Evolutionary conservation across 2,888 invertebrate species (phyloP).

Genomic region (Hedya salicella): DNA sequence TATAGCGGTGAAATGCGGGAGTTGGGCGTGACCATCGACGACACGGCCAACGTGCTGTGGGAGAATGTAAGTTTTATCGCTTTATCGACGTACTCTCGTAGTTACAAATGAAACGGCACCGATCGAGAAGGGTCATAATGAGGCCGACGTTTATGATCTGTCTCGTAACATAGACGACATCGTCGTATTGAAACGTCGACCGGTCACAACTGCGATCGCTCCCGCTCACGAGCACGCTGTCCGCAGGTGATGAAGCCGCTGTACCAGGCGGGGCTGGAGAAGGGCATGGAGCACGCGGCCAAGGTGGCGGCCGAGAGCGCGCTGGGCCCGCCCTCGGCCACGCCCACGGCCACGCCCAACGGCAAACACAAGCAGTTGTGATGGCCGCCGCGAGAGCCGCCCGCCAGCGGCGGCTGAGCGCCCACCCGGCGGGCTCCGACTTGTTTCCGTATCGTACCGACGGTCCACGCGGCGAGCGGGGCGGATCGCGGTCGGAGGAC

Average conservation of each 20-base stretch:
- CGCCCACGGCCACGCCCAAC: slow-evolving; percentile 71
- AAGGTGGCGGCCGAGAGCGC: slow-evolving; percentile 90
- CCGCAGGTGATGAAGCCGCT: slow-evolving; percentile 92
- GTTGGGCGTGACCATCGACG: slow-evolving; percentile 94
- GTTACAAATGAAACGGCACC: neutral
- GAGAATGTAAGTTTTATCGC: slow-evolving; percentile 90
- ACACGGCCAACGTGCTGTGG: slow-evolving; percentile 94
- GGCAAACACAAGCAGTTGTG: slow-evolving; percentile 87
- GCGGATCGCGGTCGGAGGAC: slow-evolving; percentile 40
- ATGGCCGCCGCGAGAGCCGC: slow-evolving; percentile 60
- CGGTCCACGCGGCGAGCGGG: slow-evolving; percentile 19
- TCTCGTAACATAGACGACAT: too few relatives aligned
- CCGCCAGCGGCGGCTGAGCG: slow-evolving; percentile 6
- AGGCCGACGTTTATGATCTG: too few relatives aligned
- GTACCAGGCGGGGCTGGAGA: slow-evolving; percentile 92
- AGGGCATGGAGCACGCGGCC: slow-evolving; percentile 93
- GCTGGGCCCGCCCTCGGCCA: slow-evolving; percentile 85
- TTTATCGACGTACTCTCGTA: neutral
- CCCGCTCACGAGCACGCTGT: too few relatives aligned
- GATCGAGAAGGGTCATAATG: too few relatives aligned
- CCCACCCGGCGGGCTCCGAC: too few relatives aligned
- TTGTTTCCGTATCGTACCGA: neutral
- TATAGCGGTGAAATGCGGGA: slow-evolving; percentile 97
- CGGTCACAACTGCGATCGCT: too few relatives aligned
- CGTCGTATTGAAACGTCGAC: too few relatives aligned